phyloP scores from a whole-genome alignment of 2,113 vertebrate genomes.

The Trinectes maculatus region DNA sequence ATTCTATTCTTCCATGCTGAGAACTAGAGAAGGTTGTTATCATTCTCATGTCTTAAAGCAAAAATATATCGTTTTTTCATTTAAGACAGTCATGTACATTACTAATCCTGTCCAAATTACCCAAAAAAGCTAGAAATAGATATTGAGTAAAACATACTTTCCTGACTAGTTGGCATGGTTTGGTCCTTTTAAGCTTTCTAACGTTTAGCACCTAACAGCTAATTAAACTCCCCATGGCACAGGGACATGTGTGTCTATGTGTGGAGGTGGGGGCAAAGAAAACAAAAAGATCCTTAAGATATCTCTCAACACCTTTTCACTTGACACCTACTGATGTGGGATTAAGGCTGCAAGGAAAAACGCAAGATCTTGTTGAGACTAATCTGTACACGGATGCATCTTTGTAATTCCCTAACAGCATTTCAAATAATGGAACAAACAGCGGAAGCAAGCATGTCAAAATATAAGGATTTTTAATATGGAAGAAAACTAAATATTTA shows the following conservation, averaged over 20 bases:
- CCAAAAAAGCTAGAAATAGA: too few species aligned
- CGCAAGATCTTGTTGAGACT: not conserved
- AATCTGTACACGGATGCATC: not conserved
- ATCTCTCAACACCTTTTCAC: conserved; percentile 62
- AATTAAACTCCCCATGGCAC: conserved; percentile 59
- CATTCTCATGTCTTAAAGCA: too few species aligned
- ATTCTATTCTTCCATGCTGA: too few species aligned
- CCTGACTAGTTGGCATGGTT: too few species aligned
- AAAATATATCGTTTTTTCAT: too few species aligned
- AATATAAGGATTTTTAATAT: conserved; percentile 39
- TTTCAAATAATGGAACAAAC: not conserved
- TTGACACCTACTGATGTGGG: conserved; percentile 24
- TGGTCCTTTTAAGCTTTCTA: conserved; percentile 62
- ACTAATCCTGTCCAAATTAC: too few species aligned
- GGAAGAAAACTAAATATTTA: conserved; percentile 10
- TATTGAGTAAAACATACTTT: too few species aligned
- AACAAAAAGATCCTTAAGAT: conserved; percentile 59
- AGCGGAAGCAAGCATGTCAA: not conserved
- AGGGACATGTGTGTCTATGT: not conserved
- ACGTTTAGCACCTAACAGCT: conserved; percentile 60
- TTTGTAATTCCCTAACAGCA: not conserved
- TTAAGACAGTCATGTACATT: too few species aligned
- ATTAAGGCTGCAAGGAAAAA: not conserved
- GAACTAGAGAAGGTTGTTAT: too few species aligned
- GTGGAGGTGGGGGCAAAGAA: conserved; percentile 46